Conservation (phyloP, 1,140 invertebrate species). For the Calliopsis andreniformis region DNA sequence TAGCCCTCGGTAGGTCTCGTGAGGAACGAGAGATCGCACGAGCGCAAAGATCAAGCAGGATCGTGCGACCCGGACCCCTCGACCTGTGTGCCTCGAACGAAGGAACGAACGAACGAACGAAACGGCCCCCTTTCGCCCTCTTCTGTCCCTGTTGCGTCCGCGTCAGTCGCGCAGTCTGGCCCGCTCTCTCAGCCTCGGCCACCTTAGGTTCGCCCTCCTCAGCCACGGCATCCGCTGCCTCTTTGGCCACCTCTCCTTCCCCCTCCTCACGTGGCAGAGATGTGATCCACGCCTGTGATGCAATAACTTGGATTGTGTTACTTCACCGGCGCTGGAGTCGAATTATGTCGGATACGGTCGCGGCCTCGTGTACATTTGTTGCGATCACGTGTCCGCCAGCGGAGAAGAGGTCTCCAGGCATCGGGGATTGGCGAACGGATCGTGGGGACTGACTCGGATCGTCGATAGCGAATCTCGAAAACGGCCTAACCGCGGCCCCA, state of each 20-base stretch:
- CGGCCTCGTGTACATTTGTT: constrained; percentile 58
- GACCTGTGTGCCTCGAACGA: constrained; percentile 70
- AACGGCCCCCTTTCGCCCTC: constrained; percentile 55
- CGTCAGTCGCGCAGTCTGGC: constrained; percentile 47
- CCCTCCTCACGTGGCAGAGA: constrained; percentile 73
- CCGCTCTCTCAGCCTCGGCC: constrained; percentile 37
- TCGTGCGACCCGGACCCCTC: constrained; percentile 81
- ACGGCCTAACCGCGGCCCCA: constrained; percentile 38
- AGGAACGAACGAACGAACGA: constrained; percentile 55
- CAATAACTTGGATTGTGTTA: constrained; percentile 73
- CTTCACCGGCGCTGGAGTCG: constrained; percentile 65
- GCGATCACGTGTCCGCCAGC: constrained; percentile 45
- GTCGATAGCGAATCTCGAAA: constrained; percentile 59
- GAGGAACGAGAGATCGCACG: constrained; percentile 78
- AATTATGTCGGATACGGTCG: constrained; percentile 70
- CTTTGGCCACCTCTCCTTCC: constrained; percentile 35
- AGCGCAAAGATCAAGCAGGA: constrained; percentile 81
- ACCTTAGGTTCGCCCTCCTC: constrained; percentile 22
- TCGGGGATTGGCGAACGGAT: constrained; percentile 42
- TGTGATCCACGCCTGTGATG: constrained; percentile 78
- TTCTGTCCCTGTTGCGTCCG: constrained; percentile 47
- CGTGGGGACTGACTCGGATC: constrained; percentile 46
- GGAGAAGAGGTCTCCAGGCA: not conserved
- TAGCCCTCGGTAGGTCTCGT: constrained; percentile 73
- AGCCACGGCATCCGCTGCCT: not conserved